These are phyloP conservation scores for Silurus lanzhouensis DNA, from an alignment of 2,797 vertebrate species.

Conservation along the genomic window DNA sequence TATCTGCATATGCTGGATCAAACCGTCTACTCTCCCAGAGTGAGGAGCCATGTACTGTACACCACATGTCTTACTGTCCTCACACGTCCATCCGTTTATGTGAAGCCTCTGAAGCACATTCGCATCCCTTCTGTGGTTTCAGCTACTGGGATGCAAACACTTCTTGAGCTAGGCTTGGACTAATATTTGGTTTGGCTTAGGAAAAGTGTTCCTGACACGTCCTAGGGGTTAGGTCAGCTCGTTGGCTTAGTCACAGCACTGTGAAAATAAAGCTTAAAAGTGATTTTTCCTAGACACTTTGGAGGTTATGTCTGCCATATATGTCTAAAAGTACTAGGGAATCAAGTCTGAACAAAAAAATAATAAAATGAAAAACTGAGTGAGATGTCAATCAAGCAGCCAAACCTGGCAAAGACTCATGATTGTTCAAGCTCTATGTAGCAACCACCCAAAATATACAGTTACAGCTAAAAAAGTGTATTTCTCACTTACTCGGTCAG, in stretches of 20 bases:
- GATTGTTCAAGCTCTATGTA: background rate
- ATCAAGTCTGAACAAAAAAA: background rate
- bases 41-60: constrained; percentile 49
- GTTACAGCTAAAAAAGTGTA: background rate
- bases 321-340: background rate
- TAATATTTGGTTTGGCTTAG: constrained; percentile 19
- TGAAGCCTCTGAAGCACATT: constrained; percentile 36
- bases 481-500: background rate
- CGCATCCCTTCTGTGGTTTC: constrained; percentile 36
- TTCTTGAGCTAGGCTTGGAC: constrained; percentile 9
- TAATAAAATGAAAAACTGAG: background rate
- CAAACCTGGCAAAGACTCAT: background rate
- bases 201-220: constrained; percentile 26
- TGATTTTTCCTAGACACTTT: constrained; percentile 13
- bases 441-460: background rate
- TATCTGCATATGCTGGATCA: constrained; percentile 52
- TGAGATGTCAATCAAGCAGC: background rate
- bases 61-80: constrained; percentile 52
- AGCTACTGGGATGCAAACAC: constrained; percentile 25
- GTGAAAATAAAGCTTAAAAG: constrained; percentile 20
- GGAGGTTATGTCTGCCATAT: background rate
- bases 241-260: constrained; percentile 10
- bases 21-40: constrained; percentile 40
- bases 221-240: constrained; percentile 19
- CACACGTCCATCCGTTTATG: constrained; percentile 41